These are phyloP conservation scores for Oreohelix idahoensis DNA, from an alignment of 1,140 invertebrate genomes.

Conservation along the genomic window DNA sequence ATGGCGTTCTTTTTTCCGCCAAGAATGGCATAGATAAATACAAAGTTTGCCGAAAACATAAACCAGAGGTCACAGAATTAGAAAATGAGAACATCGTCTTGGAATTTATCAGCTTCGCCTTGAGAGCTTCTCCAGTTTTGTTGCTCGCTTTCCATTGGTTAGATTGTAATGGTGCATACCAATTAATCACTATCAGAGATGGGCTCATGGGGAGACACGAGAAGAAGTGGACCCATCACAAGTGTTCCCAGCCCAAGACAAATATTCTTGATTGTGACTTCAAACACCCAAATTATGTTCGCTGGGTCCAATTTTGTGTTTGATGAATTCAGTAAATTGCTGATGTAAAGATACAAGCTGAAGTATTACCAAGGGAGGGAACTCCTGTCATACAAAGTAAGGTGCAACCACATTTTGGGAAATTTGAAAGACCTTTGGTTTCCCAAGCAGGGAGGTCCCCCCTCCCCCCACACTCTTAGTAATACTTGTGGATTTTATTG, in stretches of 20 bases:
- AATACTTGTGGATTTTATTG: background rate
- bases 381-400: conserved; percentile 7
- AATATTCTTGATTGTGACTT: conserved; percentile 37
- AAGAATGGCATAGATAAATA: conserved; percentile 2
- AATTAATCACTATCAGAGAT: conserved; percentile 24
- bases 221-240: conserved; percentile 21
- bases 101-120: conserved; percentile 17
- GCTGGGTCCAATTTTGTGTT: conserved; percentile 33
- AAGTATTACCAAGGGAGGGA: conserved; percentile 30
- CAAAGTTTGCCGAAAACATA: background rate
- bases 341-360: conserved; percentile 34
- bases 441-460: background rate
- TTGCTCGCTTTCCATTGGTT: conserved; percentile 14
- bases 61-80: conserved; percentile 4
- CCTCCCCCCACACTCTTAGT: no score
- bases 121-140: background rate
- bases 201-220: background rate
- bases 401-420: conserved; percentile 27
- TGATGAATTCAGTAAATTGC: conserved; percentile 38
- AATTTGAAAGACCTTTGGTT: conserved; percentile 16
- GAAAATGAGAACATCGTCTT: background rate
- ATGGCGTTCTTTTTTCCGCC: background rate
- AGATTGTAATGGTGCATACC: conserved; percentile 31
- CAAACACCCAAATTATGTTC: conserved; percentile 28
- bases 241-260: conserved; percentile 27